phyloP scores from a whole-genome alignment of 1,140 invertebrate species.

The Ptiloglossa arizonensis region DNA sequence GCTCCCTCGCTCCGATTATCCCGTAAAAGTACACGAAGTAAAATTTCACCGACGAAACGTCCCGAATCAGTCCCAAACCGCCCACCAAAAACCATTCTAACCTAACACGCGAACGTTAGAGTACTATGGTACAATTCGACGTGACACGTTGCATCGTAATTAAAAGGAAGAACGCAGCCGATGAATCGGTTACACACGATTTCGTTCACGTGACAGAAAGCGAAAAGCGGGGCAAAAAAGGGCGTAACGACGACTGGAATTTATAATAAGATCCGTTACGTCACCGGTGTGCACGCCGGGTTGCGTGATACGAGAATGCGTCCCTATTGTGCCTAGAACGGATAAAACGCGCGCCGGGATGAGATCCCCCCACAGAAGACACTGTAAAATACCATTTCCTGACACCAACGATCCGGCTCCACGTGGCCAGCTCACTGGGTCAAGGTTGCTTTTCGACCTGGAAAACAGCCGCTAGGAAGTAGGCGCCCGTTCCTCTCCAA shows the following conservation, averaged over 20 bases:
- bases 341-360: background rate
- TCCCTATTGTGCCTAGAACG: constrained; percentile 13
- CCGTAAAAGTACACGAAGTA: too few relatives aligned
- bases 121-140: background rate
- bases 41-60: too few relatives aligned
- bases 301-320: constrained; percentile 12
- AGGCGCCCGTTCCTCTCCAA: background rate
- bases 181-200: background rate
- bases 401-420: background rate
- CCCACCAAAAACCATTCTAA: too few relatives aligned
- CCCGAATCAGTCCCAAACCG: too few relatives aligned
- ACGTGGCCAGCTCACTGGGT: constrained; percentile 34
- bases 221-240: constrained; percentile 20
- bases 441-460: constrained; percentile 61
- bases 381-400: constrained; percentile 34
- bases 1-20: too few relatives aligned
- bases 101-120: too few relatives aligned
- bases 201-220: background rate
- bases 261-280: constrained; percentile 16
- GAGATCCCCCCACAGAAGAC: background rate
- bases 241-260: background rate
- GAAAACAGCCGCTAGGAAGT: constrained; percentile 22
- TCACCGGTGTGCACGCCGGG: background rate
- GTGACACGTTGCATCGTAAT: too few relatives aligned
- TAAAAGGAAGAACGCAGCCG: too few relatives aligned